A percentile compares a stretch with the other conserved stretches of the same genome.
Conservation (phyloP, 2,113 vertebrate genomes). For the Coptodon rendalli region DNA sequence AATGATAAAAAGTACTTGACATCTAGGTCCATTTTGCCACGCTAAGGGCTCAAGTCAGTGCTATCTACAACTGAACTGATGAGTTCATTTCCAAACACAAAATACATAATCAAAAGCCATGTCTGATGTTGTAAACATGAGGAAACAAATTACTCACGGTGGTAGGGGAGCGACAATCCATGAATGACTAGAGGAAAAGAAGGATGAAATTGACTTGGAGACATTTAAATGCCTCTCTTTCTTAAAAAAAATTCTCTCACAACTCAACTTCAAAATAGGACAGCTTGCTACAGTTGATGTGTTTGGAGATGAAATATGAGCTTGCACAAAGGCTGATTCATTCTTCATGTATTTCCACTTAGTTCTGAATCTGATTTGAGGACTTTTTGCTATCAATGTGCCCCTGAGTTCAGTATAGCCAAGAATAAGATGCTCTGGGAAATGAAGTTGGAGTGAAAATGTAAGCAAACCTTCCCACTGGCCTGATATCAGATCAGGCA, state of each 20-base stretch:
- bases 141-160: constrained; percentile 61
- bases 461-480: constrained; percentile 46
- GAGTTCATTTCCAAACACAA: constrained; percentile 53
- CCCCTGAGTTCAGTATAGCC: constrained; percentile 33
- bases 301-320: constrained; percentile 48
- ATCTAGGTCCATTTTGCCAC: background rate
- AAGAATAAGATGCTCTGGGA: constrained; percentile 51
- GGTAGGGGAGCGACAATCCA: constrained; percentile 45
- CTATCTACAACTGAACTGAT: constrained; percentile 30
- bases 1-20: constrained; percentile 15
- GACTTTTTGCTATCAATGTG: constrained; percentile 42
- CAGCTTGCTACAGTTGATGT: constrained; percentile 31
- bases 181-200: constrained; percentile 52
- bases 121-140: constrained; percentile 64
- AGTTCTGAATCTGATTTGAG: constrained; percentile 43
- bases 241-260: constrained; percentile 28
- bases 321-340: constrained; percentile 32
- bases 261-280: constrained; percentile 44
- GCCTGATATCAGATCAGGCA: constrained; percentile 63
- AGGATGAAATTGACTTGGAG: constrained; percentile 56
- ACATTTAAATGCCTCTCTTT: constrained; percentile 49
- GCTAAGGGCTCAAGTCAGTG: constrained; percentile 17
- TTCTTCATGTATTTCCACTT: constrained; percentile 40
- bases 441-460: constrained; percentile 62
- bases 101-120: constrained; percentile 57